These are phyloP conservation scores for Morinoia aosen DNA, from an alignment of 2,888 invertebrate species.

Conservation along the genomic window DNA sequence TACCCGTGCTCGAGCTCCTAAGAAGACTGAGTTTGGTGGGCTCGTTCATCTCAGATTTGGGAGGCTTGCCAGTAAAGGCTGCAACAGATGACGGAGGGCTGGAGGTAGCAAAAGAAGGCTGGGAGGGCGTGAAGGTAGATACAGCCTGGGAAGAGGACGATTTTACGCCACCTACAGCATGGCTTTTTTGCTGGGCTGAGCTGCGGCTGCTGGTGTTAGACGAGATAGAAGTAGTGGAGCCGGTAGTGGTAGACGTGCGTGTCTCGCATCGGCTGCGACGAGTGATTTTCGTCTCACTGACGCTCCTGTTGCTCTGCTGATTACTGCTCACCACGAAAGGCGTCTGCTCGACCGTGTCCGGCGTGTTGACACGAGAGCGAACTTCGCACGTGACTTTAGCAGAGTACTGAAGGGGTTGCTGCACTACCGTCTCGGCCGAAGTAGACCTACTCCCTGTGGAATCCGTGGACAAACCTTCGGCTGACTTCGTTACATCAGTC, in stretches of 20 bases:
- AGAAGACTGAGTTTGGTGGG: slow-evolving; percentile 65
- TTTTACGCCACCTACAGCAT: slow-evolving; percentile 29
- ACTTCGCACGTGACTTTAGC: slow-evolving; percentile 66
- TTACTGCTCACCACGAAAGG: not conserved
- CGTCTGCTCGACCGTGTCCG: slow-evolving; percentile 56
- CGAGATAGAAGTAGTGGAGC: slow-evolving; percentile 19
- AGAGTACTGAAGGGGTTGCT: slow-evolving; percentile 65
- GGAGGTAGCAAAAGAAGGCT: slow-evolving; percentile 24
- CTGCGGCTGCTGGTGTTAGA: not conserved
- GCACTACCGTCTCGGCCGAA: slow-evolving; percentile 62
- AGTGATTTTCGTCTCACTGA: slow-evolving; percentile 53
- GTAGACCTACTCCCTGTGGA: slow-evolving; percentile 64
- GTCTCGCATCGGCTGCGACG: slow-evolving; percentile 43
- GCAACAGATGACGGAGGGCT: slow-evolving; percentile 45
- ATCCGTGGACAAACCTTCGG: slow-evolving; percentile 62
- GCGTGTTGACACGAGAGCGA: slow-evolving; percentile 63
- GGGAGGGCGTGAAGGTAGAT: slow-evolving; percentile 51
- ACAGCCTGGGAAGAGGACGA: slow-evolving; percentile 13
- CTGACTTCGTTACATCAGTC: slow-evolving; percentile 60
- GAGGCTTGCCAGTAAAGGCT: slow-evolving; percentile 56
- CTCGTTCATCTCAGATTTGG: slow-evolving; percentile 46
- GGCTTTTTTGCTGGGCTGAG: slow-evolving; percentile 6
- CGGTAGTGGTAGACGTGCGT: not conserved
- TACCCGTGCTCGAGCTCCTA: slow-evolving; percentile 65
- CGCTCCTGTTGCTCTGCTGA: slow-evolving; percentile 18